Conservation (phyloP, 2,797 vertebrate species). For the Tenualosa thibaudeaui region DNA sequence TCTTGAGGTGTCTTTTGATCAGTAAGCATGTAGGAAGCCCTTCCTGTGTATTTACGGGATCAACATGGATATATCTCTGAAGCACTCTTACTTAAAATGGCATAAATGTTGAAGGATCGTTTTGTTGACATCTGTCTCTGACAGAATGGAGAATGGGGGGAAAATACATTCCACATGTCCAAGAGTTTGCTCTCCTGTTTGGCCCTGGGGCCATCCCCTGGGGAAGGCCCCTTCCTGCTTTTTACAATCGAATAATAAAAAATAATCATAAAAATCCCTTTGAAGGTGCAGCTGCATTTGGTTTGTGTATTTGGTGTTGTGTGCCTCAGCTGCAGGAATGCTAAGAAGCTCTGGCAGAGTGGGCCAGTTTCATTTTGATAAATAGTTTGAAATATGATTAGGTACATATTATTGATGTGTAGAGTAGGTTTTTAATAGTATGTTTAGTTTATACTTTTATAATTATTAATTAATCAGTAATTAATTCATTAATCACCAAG, state of each 20-base stretch:
- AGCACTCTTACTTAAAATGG: background rate
- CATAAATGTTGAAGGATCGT: background rate
- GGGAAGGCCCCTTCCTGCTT: constrained; percentile 14
- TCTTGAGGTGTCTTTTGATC: background rate
- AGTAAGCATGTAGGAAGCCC: constrained; percentile 1
- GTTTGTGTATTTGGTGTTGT: constrained; percentile 30
- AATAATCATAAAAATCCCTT: constrained; percentile 44
- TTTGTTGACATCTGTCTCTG: background rate
- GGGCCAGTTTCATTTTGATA: background rate
- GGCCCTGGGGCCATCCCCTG: background rate
- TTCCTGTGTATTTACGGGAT: constrained; percentile 4
- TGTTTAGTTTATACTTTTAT: too few species aligned
- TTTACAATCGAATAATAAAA: constrained; percentile 43
- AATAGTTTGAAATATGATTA: too few species aligned
- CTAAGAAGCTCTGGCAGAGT: background rate
- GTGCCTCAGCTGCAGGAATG: background rate
- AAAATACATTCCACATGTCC: constrained; percentile 11
- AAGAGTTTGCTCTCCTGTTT: background rate
- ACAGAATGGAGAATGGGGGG: background rate
- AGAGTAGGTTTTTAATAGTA: too few species aligned
- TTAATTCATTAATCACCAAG: background rate
- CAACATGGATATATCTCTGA: background rate
- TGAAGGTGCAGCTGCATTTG: constrained; percentile 50
- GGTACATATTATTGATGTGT: too few species aligned
- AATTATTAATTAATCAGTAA: background rate